These are phyloP conservation scores for Drosophila barbarae DNA, from an alignment of 2,888 invertebrate genomes.

Conservation along the genomic window DNA sequence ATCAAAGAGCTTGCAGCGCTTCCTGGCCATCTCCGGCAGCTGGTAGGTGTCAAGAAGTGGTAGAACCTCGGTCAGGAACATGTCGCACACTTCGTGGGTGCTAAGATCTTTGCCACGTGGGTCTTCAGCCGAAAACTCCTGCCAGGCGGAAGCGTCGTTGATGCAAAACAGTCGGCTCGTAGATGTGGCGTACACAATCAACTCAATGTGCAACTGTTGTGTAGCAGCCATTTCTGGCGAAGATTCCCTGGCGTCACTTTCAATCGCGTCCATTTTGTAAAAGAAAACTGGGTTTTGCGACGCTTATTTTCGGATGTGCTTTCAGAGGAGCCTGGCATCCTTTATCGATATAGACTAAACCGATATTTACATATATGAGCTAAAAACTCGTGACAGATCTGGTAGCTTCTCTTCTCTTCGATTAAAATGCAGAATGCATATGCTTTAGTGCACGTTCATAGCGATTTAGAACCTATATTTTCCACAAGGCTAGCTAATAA, in stretches of 20 bases:
- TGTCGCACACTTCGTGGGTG: slow-evolving; percentile 27
- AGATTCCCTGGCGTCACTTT: neutral
- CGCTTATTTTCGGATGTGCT: neutral
- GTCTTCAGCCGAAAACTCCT: slow-evolving; percentile 36
- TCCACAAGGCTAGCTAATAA: neutral
- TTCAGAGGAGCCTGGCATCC: neutral
- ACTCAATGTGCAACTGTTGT: slow-evolving; percentile 32
- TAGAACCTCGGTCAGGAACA: slow-evolving; percentile 44
- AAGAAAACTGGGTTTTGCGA: neutral
- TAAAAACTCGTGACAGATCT: neutral
- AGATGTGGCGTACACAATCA: slow-evolving; percentile 48
- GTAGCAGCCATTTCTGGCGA: neutral
- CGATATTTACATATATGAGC: neutral
- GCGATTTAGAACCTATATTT: neutral
- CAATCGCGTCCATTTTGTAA: neutral
- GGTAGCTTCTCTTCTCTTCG: neutral
- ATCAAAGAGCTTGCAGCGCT: slow-evolving; percentile 42
- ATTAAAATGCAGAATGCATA: neutral
- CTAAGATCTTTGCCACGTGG: slow-evolving; percentile 35
- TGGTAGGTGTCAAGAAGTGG: slow-evolving; percentile 47
- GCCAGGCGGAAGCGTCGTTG: slow-evolving; percentile 46
- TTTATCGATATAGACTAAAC: neutral
- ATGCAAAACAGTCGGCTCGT: slow-evolving; percentile 51
- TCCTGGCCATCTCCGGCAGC: slow-evolving; percentile 14
- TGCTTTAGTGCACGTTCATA: neutral